Evolutionary conservation across 1,140 invertebrate genomes (phyloP).

Genomic region (Idris sp.): DNA sequence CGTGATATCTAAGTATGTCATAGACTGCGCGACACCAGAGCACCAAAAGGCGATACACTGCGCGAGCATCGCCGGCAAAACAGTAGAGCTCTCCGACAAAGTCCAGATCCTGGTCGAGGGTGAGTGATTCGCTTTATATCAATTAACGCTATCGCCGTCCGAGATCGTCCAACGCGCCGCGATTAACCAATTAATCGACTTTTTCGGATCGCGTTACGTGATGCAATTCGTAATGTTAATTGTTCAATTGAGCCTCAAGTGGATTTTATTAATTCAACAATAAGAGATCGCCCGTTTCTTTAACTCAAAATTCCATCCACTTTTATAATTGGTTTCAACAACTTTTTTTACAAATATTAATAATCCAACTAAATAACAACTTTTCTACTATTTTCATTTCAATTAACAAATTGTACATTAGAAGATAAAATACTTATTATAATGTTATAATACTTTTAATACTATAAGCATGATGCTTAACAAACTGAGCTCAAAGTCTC

Average conservation of each 20-base stretch:
- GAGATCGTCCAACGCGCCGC: conserved; percentile 23
- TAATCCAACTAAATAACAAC: too few relatives aligned
- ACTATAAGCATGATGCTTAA: too few relatives aligned
- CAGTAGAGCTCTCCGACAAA: conserved; percentile 77
- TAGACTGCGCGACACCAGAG: conserved; percentile 80
- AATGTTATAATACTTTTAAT: too few relatives aligned
- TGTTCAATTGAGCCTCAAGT: conserved; percentile 40
- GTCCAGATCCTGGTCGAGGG: conserved; percentile 72
- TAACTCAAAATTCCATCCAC: too few relatives aligned
- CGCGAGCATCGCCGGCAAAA: conserved; percentile 82
- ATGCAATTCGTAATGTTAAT: conserved; percentile 36
- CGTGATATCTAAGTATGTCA: conserved; percentile 82
- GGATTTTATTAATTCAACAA: conserved; percentile 45
- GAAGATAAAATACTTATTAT: too few relatives aligned
- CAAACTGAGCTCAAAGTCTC: too few relatives aligned
- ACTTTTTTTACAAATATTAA: too few relatives aligned
- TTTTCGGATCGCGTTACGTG: conserved; percentile 39
- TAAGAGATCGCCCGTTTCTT: too few relatives aligned
- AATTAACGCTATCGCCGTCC: conserved; percentile 24
- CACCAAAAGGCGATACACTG: conserved; percentile 85
- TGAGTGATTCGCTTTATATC: conserved; percentile 58
- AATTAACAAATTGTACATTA: too few relatives aligned
- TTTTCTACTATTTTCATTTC: too few relatives aligned
- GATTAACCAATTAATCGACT: conserved; percentile 41
- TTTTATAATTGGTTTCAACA: too few relatives aligned